A percentile compares a stretch with the other conserved stretches of the same genome.
Evolutionary conservation across 2,888 invertebrate genomes (phyloP).

Genomic region (Drosophila macrothrix): DNA sequence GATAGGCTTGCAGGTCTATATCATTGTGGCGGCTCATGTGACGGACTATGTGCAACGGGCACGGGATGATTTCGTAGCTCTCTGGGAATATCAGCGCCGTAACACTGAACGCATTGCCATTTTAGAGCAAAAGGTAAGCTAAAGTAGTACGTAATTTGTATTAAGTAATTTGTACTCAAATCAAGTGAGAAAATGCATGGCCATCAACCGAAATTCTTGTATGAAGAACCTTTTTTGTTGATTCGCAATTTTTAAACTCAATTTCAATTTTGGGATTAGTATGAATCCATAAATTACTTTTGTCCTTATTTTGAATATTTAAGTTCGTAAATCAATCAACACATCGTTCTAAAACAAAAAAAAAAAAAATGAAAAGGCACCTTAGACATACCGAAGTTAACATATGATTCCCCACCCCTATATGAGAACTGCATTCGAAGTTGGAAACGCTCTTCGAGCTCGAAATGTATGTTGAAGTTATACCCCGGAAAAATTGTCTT

Average conservation of each 20-base stretch:
- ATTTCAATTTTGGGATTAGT: neutral
- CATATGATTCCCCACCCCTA: too few relatives aligned
- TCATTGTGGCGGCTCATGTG: conserved; percentile 78
- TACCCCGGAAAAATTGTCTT: too few relatives aligned
- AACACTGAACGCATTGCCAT: conserved; percentile 62
- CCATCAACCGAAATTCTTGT: neutral
- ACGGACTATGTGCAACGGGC: conserved; percentile 78
- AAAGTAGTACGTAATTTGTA: too few relatives aligned
- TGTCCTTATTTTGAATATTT: neutral
- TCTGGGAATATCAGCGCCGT: conserved; percentile 70
- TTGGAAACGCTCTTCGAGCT: too few relatives aligned
- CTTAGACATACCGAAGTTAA: too few relatives aligned
- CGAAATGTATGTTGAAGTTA: too few relatives aligned
- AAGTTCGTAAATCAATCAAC: neutral
- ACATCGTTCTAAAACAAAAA: too few relatives aligned
- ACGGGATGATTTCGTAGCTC: conserved; percentile 63
- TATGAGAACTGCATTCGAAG: too few relatives aligned
- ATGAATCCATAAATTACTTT: neutral
- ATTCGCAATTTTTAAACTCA: neutral
- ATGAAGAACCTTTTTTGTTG: neutral
- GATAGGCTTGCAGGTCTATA: conserved; percentile 88
- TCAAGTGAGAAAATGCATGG: neutral
- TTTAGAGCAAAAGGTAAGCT: conserved; percentile 69
- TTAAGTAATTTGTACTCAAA: neutral
- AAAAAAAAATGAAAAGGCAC: too few relatives aligned